Conservation (phyloP, 2,888 invertebrate species). For the Xestia xanthographa region DNA sequence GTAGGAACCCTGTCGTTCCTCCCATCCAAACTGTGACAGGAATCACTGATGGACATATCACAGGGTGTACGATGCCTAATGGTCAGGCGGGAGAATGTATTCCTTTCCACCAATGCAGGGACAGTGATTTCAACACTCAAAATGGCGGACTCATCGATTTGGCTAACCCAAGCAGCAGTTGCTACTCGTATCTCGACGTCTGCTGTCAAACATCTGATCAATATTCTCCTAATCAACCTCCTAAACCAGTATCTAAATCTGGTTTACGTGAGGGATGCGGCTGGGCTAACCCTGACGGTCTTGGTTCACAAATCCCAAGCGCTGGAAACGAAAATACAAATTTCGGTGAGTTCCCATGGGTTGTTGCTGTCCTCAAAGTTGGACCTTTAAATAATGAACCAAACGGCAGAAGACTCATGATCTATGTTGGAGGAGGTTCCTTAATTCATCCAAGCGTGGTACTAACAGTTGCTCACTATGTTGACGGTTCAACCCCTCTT, state of each 20-base stretch:
- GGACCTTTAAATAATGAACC: constrained; percentile 83
- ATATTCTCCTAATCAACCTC: constrained; percentile 70
- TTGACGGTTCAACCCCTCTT: constrained; percentile 41
- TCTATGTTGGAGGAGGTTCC: constrained; percentile 95
- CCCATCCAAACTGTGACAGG: constrained; percentile 6
- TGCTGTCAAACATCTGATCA: constrained; percentile 78
- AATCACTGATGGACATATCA: constrained; percentile 30
- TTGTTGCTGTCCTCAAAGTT: constrained; percentile 92
- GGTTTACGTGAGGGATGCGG: constrained; percentile 91
- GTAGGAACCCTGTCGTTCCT: constrained; percentile 12
- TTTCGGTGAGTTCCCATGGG: constrained; percentile 96
- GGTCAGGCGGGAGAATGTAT: constrained; percentile 92
- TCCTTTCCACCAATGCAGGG: constrained; percentile 93
- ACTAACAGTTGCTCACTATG: constrained; percentile 94
- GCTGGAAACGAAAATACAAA: constrained; percentile 92
- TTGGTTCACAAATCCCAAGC: constrained; percentile 93
- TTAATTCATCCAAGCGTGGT: constrained; percentile 94
- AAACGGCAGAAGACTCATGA: constrained; percentile 80
- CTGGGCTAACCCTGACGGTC: constrained; percentile 92
- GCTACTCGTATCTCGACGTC: constrained; percentile 78
- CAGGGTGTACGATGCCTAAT: constrained; percentile 75
- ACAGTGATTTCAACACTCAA: constrained; percentile 90
- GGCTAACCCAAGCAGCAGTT: constrained; percentile 76
- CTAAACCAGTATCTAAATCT: constrained; percentile 28
- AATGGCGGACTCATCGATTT: constrained; percentile 93